Evolutionary conservation across 2,888 invertebrate species (phyloP).

Genomic region (Pandemis heparana): DNA sequence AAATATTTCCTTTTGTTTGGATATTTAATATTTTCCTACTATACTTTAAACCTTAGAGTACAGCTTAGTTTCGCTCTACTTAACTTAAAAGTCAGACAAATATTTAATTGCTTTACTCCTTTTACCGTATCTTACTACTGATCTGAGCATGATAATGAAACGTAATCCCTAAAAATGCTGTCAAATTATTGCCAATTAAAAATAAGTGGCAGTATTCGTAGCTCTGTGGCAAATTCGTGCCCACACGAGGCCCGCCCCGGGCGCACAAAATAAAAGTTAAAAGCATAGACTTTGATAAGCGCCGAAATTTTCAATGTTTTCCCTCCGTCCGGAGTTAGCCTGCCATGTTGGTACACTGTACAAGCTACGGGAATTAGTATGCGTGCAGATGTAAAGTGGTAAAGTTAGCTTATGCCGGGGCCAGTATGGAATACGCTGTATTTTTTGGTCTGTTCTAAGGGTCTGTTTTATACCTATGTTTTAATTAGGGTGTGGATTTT

Average conservation of each 20-base stretch:
- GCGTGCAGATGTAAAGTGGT: constrained; percentile 31
- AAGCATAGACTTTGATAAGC: constrained; percentile 72
- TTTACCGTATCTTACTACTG: too few relatives aligned
- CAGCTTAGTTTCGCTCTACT: too few relatives aligned
- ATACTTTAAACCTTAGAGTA: too few relatives aligned
- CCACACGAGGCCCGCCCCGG: constrained; percentile 71
- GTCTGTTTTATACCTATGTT: neutral
- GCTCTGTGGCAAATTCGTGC: constrained; percentile 64
- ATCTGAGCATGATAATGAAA: neutral
- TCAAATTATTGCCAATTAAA: neutral
- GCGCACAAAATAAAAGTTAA: constrained; percentile 82
- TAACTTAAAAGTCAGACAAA: too few relatives aligned
- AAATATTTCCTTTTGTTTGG: too few relatives aligned
- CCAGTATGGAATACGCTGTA: constrained; percentile 13
- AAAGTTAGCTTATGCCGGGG: constrained; percentile 9
- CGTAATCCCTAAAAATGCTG: neutral
- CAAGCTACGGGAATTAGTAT: constrained; percentile 23
- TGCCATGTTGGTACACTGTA: constrained; percentile 46
- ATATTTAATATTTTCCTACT: too few relatives aligned
- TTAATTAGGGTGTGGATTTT: too few relatives aligned
- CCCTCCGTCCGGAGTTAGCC: constrained; percentile 62
- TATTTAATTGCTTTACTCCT: too few relatives aligned
- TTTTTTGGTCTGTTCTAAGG: constrained; percentile 6
- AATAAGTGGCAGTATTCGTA: constrained; percentile 15
- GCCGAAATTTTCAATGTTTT: constrained; percentile 84